Evolutionary conservation across 2,888 invertebrate species (phyloP).

Genomic region (Oligia fasciuncula): DNA sequence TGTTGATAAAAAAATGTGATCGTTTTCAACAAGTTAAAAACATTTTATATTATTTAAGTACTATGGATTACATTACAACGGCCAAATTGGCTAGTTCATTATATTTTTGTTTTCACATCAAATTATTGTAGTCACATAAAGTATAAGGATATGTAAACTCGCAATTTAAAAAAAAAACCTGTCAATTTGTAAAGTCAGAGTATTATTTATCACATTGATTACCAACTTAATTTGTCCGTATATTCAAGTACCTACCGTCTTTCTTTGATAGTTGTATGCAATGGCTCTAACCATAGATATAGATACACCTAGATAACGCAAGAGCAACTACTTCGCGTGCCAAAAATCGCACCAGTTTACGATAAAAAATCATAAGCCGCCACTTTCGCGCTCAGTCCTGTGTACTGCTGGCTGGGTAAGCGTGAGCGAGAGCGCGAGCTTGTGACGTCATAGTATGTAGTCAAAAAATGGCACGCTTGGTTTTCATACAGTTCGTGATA

Average conservation of each 20-base stretch:
- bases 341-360: no score
- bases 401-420: no score
- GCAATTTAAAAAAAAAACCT: slow-evolving; percentile 16
- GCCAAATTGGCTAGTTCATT: neutral
- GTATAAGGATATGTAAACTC: slow-evolving; percentile 23
- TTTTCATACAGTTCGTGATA: no score
- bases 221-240: neutral
- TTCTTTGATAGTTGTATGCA: neutral
- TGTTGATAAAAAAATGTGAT: slow-evolving; percentile 1
- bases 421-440: no score
- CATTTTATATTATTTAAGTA: slow-evolving; percentile 11
- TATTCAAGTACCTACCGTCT: neutral
- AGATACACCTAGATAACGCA: no score
- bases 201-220: neutral
- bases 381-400: no score
- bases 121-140: slow-evolving; percentile 33
- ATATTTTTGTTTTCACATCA: slow-evolving; percentile 42
- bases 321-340: no score
- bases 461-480: no score
- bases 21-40: neutral
- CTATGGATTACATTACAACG: slow-evolving; percentile 16
- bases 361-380: no score
- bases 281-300: neutral
- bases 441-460: no score
- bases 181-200: neutral